These are phyloP conservation scores for Lithodes maja DNA, from an alignment of 2,888 invertebrate species.

Conservation along the genomic window DNA sequence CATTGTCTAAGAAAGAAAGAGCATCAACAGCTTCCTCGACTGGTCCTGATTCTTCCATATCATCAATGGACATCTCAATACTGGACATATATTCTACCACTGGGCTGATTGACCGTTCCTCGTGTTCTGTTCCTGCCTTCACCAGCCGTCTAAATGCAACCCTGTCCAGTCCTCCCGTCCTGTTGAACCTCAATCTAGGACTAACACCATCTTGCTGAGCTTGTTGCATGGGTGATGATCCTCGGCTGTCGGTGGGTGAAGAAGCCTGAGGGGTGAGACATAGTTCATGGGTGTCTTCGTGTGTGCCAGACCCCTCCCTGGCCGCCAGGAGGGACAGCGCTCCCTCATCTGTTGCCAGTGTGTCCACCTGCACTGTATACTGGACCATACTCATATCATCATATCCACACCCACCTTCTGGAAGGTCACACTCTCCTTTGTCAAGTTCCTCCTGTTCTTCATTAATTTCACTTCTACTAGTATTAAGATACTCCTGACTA, in stretches of 20 bases:
- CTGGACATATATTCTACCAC: constrained; percentile 47
- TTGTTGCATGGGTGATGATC: neutral
- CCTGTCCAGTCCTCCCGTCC: constrained; percentile 43
- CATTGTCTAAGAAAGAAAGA: constrained; percentile 40
- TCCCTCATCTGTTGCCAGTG: neutral
- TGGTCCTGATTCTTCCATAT: constrained; percentile 18
- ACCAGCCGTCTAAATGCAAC: constrained; percentile 48
- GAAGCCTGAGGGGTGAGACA: neutral
- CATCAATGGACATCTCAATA: constrained; percentile 37
- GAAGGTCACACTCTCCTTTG: neutral
- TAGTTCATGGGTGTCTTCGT: constrained; percentile 31
- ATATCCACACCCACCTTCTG: neutral
- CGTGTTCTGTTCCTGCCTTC: constrained; percentile 28
- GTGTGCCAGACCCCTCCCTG: constrained; percentile 9
- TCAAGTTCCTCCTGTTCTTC: neutral
- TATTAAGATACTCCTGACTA: neutral
- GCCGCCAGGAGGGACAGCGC: constrained; percentile 19
- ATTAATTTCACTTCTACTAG: neutral
- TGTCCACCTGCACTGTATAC: constrained; percentile 17
- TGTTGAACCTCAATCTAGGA: constrained; percentile 16
- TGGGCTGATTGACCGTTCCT: neutral
- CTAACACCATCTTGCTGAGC: neutral
- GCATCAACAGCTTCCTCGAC: constrained; percentile 62
- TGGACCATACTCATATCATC: constrained; percentile 12
- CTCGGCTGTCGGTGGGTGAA: neutral